Percentiles rank a stretch among this genome's conserved stretches.
Conservation (phyloP, 1,140 invertebrate genomes). For the Bombus superbus region DNA sequence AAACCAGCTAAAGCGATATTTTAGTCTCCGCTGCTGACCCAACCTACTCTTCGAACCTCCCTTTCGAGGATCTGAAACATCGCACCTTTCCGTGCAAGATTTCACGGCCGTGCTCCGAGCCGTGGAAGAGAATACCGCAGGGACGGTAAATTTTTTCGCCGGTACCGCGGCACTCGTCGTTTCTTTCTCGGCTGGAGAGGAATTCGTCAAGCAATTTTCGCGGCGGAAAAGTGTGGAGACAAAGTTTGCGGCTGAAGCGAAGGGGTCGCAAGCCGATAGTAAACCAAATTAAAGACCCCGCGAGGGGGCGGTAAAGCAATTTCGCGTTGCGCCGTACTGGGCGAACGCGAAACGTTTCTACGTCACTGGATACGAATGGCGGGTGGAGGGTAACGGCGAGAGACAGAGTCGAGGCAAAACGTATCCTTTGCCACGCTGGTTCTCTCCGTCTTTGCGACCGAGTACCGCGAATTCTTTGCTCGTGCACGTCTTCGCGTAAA, state of each 20-base stretch:
- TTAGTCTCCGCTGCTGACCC: background rate
- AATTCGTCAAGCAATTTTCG: constrained; percentile 46
- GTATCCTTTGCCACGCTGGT: constrained; percentile 13
- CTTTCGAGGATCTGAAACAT: background rate
- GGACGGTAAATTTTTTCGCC: constrained; percentile 15
- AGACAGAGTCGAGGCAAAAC: constrained; percentile 27
- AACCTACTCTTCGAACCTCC: background rate
- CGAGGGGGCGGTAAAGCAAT: constrained; percentile 66
- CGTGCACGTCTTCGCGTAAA: constrained; percentile 43
- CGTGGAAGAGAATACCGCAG: background rate
- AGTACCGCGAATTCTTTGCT: constrained; percentile 38
- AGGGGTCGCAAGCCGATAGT: constrained; percentile 41
- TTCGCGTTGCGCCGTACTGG: constrained; percentile 37
- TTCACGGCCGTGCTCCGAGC: background rate
- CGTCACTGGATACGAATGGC: constrained; percentile 57
- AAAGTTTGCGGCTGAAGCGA: constrained; percentile 50
- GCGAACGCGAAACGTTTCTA: constrained; percentile 55
- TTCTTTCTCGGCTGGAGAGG: background rate
- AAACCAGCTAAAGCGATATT: background rate
- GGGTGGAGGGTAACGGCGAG: constrained; percentile 46
- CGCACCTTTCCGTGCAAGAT: background rate
- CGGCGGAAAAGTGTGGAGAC: constrained; percentile 44
- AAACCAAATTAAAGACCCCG: constrained; percentile 68
- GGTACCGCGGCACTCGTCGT: too few species aligned
- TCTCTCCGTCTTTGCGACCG: background rate